Evolutionary conservation across 2,888 invertebrate genomes (phyloP).

Genomic region (Spodoptera exigua): DNA sequence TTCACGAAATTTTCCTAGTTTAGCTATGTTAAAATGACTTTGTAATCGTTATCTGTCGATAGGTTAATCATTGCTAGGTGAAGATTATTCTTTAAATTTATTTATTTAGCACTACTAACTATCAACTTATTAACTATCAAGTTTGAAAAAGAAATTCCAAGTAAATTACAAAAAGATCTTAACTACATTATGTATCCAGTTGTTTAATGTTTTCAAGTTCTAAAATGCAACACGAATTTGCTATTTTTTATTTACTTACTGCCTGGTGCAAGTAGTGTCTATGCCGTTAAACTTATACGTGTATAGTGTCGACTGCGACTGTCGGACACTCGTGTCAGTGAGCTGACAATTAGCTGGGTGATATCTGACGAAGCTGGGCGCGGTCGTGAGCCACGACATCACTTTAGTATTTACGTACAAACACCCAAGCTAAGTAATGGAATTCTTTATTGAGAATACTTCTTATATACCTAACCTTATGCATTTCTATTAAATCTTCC

Average conservation of each 20-base stretch:
- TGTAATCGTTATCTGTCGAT: slow-evolving; percentile 24
- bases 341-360: slow-evolving; percentile 64
- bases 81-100: slow-evolving; percentile 31
- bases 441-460: slow-evolving; percentile 38
- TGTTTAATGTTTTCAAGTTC: slow-evolving; percentile 34
- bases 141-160: too few species aligned
- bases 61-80: slow-evolving; percentile 24
- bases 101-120: slow-evolving; percentile 29
- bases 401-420: slow-evolving; percentile 50
- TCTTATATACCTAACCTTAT: slow-evolving; percentile 5
- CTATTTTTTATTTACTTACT: slow-evolving; percentile 47
- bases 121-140: too few species aligned
- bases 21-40: slow-evolving; percentile 21
- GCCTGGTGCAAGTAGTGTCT: slow-evolving; percentile 25
- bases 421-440: slow-evolving; percentile 35
- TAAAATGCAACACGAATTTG: slow-evolving; percentile 45
- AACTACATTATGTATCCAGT: slow-evolving; percentile 28
- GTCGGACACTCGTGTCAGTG: slow-evolving; percentile 58
- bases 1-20: slow-evolving; percentile 29
- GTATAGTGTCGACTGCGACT: slow-evolving; percentile 49
- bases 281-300: slow-evolving; percentile 51
- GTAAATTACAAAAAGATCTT: slow-evolving; percentile 38
- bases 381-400: slow-evolving; percentile 65
- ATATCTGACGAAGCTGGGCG: slow-evolving; percentile 58
- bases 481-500: slow-evolving; percentile 16